Conservation (phyloP, 2,888 invertebrate species). For the Ophion ventricosus region DNA sequence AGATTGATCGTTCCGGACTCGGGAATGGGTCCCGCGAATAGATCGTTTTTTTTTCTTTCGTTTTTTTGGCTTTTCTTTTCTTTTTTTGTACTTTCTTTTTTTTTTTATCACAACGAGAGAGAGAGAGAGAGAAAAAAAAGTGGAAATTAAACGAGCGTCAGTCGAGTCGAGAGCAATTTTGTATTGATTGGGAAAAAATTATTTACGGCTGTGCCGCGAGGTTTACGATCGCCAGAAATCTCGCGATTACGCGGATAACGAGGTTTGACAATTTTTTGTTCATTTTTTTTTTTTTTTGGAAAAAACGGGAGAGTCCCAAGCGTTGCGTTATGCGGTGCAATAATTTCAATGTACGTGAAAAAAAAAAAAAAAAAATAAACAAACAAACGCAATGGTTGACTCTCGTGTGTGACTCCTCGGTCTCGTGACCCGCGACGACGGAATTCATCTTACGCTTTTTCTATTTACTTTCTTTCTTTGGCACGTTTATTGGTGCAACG, state of each 20-base stretch:
- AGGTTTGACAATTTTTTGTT: neutral
- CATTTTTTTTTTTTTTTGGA: conserved; percentile 23
- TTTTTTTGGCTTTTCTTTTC: conserved; percentile 13
- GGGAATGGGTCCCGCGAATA: conserved; percentile 56
- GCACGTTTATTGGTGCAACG: neutral
- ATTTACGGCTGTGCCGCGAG: neutral
- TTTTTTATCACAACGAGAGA: conserved; percentile 1
- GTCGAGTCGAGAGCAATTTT: conserved; percentile 66
- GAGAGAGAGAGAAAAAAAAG: conserved; percentile 28
- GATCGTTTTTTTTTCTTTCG: conserved; percentile 1
- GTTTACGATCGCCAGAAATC: neutral
- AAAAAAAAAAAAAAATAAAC: too few relatives aligned
- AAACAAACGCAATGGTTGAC: conserved; percentile 25
- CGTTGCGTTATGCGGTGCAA: neutral
- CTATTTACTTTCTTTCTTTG: neutral
- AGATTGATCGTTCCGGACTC: conserved; percentile 58
- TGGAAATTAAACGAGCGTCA: conserved; percentile 54
- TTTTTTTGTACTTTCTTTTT: conserved; percentile 28
- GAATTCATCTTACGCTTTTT: conserved; percentile 18
- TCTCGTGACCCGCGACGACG: conserved; percentile 65
- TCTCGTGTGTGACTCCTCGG: conserved; percentile 62
- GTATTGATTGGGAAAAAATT: conserved; percentile 45
- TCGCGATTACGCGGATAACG: conserved; percentile 4
- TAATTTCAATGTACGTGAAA: neutral
- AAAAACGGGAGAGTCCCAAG: conserved; percentile 62